Evolutionary conservation across 92 coral and sea anemone species (phyloP), one percentile per base, ranked within the genome.

Genomic region (Porites rus): DNA sequence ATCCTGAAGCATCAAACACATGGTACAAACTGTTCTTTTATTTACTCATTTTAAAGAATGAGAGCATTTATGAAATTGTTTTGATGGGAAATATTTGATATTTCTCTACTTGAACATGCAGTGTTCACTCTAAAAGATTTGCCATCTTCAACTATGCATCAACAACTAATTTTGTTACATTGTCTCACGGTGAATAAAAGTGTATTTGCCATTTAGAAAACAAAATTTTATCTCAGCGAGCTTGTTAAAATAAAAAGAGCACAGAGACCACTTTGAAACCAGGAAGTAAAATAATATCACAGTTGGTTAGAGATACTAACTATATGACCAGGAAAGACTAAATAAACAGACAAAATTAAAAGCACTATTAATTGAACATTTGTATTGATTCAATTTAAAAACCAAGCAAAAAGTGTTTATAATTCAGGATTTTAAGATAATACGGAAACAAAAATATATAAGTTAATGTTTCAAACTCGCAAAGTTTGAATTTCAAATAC

Each of bases 281-380:
- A 78, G 83, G 70, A 64, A 78, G 63, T 53, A 51, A 5, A 69
- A 11, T 4, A 38, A 28, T 18, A 52, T 52, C 72, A 5, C 12
- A 7, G 52, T 59, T 16, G 1, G 60, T 31, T 8, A 46, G 67
- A 21, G n/a, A 22, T 50, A 58, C 80, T 18, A 1, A 1, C 46
- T 78, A 50, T 63, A 69, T 64, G 82, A 65, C 82, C 72, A 78
- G 82, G 82, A 46, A 78, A 77, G 65, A 38, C 7, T 4, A 18
- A 43, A 50, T 18, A 63, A 43, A 46, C 56, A 46, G 8, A 31
- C 46, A 28, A 54, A 19, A 74, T 3, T 51, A 17, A 6, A 11
- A 8, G 14, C 1, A 8, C 68, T 63, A 10, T 7, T 31, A 50
- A 20, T 43, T 78, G 28, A 9, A 18, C 50, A 52, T 68, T 78